phyloP scores from a whole-genome alignment of 2,888 invertebrate genomes.

The Ophion costatus region DNA sequence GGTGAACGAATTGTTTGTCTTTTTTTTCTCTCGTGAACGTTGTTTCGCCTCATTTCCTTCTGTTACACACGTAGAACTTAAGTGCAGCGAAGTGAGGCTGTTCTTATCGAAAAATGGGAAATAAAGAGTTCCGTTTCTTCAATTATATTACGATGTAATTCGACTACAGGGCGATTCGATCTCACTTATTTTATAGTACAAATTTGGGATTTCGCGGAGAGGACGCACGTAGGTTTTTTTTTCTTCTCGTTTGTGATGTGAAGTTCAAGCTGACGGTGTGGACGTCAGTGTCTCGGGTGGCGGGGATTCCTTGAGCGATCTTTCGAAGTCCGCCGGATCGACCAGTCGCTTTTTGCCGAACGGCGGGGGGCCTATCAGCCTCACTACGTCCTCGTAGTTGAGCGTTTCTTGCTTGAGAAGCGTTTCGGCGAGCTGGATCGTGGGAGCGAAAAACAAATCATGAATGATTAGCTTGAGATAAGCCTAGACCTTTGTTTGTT shows the following conservation, averaged over 20 bases:
- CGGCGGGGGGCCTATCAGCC: slow-evolving; percentile 95
- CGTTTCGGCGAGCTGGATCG: slow-evolving; percentile 91
- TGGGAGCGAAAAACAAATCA: slow-evolving; percentile 62
- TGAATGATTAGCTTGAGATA: not conserved
- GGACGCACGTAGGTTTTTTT: not conserved
- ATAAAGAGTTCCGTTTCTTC: slow-evolving; percentile 57
- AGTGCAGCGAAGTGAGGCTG: slow-evolving; percentile 46
- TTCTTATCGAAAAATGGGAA: slow-evolving; percentile 49
- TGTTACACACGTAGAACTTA: slow-evolving; percentile 37
- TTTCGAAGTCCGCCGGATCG: slow-evolving; percentile 92
- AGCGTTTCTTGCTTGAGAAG: slow-evolving; percentile 96
- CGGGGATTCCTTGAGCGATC: slow-evolving; percentile 64
- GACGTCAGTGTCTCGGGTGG: slow-evolving; percentile 46
- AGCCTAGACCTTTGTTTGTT: too few relatives aligned
- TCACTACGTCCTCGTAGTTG: slow-evolving; percentile 94
- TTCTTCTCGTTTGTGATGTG: not conserved
- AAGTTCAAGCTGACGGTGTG: slow-evolving; percentile 37
- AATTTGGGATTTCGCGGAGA: not conserved
- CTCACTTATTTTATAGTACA: slow-evolving; percentile 47
- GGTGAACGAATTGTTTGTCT: not conserved
- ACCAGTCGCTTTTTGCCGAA: slow-evolving; percentile 89
- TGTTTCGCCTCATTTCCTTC: slow-evolving; percentile 47
- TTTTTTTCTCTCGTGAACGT: slow-evolving; percentile 3
- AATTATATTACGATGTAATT: slow-evolving; percentile 50
- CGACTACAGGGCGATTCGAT: slow-evolving; percentile 49